A percentile compares a stretch with the other conserved stretches of the same genome.
Evolutionary conservation across 2,113 vertebrate species (phyloP).

Genomic region (Pygoscelis antarcticus): DNA sequence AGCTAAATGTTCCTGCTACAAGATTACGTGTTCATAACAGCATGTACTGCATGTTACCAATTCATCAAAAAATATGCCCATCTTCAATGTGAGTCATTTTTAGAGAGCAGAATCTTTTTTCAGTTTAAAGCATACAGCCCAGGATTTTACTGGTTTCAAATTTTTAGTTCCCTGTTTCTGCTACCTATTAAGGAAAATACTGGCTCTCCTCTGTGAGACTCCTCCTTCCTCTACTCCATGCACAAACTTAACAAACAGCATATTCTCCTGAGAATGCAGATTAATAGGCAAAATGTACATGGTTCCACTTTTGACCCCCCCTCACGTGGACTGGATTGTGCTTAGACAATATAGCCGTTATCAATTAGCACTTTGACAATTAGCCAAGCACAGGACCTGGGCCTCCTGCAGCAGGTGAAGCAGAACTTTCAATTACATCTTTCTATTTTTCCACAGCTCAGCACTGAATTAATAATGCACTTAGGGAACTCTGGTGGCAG

Average conservation of each 20-base stretch:
- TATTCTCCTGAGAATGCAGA: neutral
- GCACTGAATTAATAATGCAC: constrained; percentile 1
- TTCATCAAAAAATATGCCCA: neutral
- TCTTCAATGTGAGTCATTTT: neutral
- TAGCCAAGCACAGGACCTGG: neutral
- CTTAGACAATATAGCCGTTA: neutral
- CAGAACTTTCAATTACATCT: constrained; percentile 27
- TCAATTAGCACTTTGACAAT: neutral
- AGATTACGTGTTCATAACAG: neutral
- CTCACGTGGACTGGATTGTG: neutral
- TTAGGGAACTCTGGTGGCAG: neutral
- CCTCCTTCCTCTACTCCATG: neutral
- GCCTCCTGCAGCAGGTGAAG: neutral
- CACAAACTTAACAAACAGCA: neutral
- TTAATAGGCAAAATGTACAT: neutral
- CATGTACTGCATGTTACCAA: neutral
- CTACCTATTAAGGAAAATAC: neutral
- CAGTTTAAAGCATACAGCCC: neutral
- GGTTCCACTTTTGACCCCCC: neutral
- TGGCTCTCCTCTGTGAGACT: neutral
- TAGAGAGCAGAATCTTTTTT: neutral
- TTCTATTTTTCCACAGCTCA: constrained; percentile 5
- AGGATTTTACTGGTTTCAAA: neutral
- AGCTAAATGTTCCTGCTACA: neutral
- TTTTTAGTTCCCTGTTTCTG: neutral